Evolutionary conservation across 1,140 invertebrate species (phyloP).

Genomic region (Phenacoccus solenopsis): DNA sequence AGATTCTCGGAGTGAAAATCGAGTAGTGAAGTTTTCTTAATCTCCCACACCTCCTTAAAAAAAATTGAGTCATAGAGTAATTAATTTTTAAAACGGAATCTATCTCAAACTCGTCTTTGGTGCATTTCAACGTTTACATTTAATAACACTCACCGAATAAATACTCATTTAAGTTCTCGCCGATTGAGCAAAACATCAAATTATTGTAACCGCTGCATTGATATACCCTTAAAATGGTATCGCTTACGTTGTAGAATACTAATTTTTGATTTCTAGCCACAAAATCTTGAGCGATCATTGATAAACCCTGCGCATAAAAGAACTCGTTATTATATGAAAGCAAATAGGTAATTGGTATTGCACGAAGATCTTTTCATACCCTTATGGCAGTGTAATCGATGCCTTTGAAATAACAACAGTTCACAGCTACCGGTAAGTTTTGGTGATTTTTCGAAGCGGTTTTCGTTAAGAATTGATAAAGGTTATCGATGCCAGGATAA

Average conservation of each 20-base stretch:
- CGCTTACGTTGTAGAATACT: not conserved
- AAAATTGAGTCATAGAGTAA: no score
- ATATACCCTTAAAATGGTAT: not conserved
- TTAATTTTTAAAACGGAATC: no score
- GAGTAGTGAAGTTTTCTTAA: no score
- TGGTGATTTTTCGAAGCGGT: constrained; percentile 42
- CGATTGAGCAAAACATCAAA: not conserved
- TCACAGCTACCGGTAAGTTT: constrained; percentile 46
- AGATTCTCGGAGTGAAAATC: no score
- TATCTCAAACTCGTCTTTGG: no score
- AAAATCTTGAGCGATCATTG: not conserved
- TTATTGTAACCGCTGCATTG: not conserved
- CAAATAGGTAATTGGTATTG: no score
- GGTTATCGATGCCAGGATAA: constrained; percentile 48
- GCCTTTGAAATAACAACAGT: constrained; percentile 43
- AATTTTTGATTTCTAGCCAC: not conserved
- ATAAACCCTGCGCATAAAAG: not conserved
- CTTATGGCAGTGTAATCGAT: constrained; percentile 45
- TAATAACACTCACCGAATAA: not conserved
- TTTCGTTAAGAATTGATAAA: constrained; percentile 8
- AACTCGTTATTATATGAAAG: not conserved
- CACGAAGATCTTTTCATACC: not conserved
- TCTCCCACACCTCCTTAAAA: no score
- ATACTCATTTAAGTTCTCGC: not conserved
- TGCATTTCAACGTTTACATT: no score